Percentiles rank a stretch among this genome's conserved stretches.
These are phyloP conservation scores for Pitangus sulphuratus DNA, from an alignment of 2,797 vertebrate species.

Conservation along the genomic window DNA sequence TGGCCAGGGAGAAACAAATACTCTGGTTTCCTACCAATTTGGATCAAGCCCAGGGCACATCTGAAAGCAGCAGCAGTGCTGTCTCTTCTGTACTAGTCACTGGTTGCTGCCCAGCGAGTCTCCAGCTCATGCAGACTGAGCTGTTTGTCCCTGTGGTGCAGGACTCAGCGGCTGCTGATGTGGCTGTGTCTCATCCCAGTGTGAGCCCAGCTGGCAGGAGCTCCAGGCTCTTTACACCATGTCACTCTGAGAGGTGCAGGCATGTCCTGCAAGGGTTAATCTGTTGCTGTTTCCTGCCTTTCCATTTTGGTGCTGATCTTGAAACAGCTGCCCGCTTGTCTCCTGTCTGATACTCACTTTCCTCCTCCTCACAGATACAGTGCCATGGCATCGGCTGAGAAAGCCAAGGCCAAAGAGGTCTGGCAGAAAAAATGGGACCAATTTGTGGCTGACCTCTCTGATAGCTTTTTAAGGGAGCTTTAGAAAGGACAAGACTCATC, in stretches of 20 bases:
- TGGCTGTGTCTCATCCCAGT: background rate
- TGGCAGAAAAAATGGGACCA: constrained; percentile 88
- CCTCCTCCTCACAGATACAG: constrained; percentile 83
- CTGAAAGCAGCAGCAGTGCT: background rate
- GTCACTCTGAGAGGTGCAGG: background rate
- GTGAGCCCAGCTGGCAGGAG: background rate
- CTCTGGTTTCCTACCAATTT: background rate
- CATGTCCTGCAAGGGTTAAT: constrained; percentile 5
- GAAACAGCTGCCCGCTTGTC: background rate
- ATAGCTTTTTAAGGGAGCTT: background rate
- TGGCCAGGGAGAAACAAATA: background rate
- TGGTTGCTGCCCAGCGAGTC: background rate
- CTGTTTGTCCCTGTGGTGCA: background rate
- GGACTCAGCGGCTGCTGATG: background rate
- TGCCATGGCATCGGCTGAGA: constrained; percentile 76
- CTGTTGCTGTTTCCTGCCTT: constrained; percentile 12
- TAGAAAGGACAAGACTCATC: background rate
- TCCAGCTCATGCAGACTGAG: background rate
- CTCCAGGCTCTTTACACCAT: background rate
- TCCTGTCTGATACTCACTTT: background rate
- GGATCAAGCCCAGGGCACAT: background rate
- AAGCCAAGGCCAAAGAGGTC: constrained; percentile 67
- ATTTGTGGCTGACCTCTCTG: constrained; percentile 78
- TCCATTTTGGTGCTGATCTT: background rate
- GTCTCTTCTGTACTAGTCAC: background rate